These are phyloP conservation scores for Sepioteuthis lessoniana DNA, from an alignment of 2,888 invertebrate genomes.

Conservation along the genomic window DNA sequence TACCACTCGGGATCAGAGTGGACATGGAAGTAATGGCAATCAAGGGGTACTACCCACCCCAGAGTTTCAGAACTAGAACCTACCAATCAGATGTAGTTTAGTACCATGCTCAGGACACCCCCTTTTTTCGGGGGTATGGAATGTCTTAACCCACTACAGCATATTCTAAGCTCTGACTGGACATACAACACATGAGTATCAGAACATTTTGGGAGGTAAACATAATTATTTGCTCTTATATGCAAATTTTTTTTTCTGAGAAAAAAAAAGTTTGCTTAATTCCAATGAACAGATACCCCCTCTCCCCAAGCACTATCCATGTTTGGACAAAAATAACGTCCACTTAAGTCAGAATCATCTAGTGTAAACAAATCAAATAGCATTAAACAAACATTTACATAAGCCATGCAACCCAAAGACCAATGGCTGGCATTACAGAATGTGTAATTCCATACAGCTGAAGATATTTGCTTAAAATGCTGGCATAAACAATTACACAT, in stretches of 20 bases:
- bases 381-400: conserved; percentile 33
- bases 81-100: no score
- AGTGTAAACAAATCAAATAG: conserved; percentile 20
- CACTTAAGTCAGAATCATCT: neutral
- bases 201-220: neutral
- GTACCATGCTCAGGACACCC: no score
- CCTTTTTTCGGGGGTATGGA: no score
- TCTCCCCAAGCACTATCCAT: neutral
- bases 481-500: conserved; percentile 33
- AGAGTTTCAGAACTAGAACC: no score
- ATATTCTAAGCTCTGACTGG: no score
- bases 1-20: no score
- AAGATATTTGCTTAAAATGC: neutral
- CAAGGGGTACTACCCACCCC: no score
- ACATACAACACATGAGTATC: neutral
- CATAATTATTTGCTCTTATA: neutral
- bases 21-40: no score
- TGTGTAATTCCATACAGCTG: conserved; percentile 10
- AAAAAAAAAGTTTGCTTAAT: no score
- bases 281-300: no score
- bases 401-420: neutral
- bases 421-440: conserved; percentile 10
- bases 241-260: no score
- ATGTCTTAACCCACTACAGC: no score
- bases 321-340: neutral